Conservation (phyloP, 2,888 invertebrate species). For the Cosmia trapezina region DNA sequence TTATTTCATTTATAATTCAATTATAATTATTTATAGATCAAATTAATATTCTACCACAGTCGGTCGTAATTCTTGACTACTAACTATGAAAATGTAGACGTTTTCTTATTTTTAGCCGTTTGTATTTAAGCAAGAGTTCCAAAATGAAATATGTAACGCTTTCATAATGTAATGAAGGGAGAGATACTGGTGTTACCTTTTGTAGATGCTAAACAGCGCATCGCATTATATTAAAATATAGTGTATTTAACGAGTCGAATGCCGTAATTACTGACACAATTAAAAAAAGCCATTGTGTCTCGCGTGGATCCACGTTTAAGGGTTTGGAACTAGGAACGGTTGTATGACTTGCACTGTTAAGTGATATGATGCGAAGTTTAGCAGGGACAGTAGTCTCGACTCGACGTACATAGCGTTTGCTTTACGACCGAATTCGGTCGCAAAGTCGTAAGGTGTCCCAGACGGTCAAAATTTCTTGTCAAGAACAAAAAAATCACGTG, state of each 20-base stretch:
- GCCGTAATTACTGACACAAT: too few relatives aligned
- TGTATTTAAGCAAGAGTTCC: conserved; percentile 13
- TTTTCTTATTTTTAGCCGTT: not conserved
- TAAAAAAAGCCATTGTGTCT: too few relatives aligned
- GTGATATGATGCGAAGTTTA: conserved; percentile 4
- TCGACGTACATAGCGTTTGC: too few relatives aligned
- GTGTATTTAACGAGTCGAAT: too few relatives aligned
- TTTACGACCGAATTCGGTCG: too few relatives aligned
- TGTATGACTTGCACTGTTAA: too few relatives aligned
- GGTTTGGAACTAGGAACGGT: not conserved
- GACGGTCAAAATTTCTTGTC: too few relatives aligned
- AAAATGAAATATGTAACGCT: not conserved
- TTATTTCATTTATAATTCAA: too few relatives aligned
- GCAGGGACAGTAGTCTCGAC: too few relatives aligned
- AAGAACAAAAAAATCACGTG: too few relatives aligned
- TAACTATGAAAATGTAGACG: not conserved
- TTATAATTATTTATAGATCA: conserved; percentile 12
- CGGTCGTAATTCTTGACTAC: not conserved
- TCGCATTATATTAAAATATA: not conserved
- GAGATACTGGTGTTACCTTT: not conserved
- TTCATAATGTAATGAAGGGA: not conserved
- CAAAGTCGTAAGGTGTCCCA: too few relatives aligned
- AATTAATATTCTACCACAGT: conserved; percentile 2
- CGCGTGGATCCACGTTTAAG: too few relatives aligned
- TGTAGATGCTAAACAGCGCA: conserved; percentile 4